Base-by-base conservation (phyloP, 2,888 invertebrate species). In the Melolontha melolontha region DNA sequence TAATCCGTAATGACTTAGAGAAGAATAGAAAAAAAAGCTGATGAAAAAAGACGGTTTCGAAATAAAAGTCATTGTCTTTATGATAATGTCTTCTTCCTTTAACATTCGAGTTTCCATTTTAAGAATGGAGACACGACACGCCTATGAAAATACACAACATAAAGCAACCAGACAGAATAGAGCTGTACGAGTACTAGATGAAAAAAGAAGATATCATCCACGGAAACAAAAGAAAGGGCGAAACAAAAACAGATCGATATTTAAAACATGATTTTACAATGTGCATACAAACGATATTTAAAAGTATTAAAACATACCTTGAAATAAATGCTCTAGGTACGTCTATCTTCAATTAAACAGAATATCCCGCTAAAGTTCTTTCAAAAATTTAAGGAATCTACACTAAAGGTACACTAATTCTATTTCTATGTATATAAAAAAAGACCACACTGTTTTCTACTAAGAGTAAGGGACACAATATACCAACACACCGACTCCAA, bases 181-280 rank as follows among this genome's bases (percentile, higher is more conserved):
- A 44, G 57, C 27, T 27, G 27, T 27, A 55, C 12, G 14, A 6
- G 10, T 6, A 34, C 29, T 12, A 14, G 7, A 47, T 47, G 10
- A 59, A 62, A 39, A 59, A 47, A 34, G 27, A 47, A 47, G 8
- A 14, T 12, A 11, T 34, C 59, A 57, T 57, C 41, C 14, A 41
- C 55, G 41, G 42, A 62, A 62, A 62, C 47, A 62, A 62, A 34
- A 62, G 59, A 44, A 11, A 17, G 16, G 39, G 16, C 10, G 59
- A 49, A 62, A 29, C 59, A 47, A 62, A 62, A 62, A 62, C 59
- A 62, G 16, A 62, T 62, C 59, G 59, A 62, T 62, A 55, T 40
- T 17, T 12, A 16, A 62, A 62, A 44, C 29, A 59, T 44, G 14
- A 11, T 57, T 27, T 57, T 57, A 2, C 11, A 17, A 22, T 17